Evolutionary conservation across 2,797 vertebrate species (phyloP).

Genomic region (Aulostomus chinensis): DNA sequence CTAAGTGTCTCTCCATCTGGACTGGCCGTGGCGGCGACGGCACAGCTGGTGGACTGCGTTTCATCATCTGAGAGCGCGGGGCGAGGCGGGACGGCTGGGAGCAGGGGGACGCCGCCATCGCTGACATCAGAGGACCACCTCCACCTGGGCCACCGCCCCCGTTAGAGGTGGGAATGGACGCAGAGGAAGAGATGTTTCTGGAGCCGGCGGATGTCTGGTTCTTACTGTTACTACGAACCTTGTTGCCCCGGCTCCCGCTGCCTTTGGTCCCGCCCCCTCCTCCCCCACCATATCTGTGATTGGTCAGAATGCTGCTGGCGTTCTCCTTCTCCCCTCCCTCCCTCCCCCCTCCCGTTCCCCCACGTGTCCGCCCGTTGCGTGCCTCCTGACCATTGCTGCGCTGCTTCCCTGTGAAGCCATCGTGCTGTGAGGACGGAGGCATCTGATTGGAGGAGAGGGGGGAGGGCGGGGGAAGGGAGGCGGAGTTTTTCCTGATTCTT

Average conservation of each 20-base stretch:
- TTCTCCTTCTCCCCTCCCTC: conserved; percentile 81
- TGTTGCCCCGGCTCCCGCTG: conserved; percentile 60
- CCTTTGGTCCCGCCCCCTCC: conserved; percentile 62
- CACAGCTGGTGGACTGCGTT: conserved; percentile 84
- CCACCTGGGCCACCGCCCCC: conserved; percentile 53
- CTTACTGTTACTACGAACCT: conserved; percentile 67
- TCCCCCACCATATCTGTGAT: conserved; percentile 71
- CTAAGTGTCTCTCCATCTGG: conserved; percentile 90
- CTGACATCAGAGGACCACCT: conserved; percentile 52
- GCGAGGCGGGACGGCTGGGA: conserved; percentile 75
- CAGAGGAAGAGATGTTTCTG: conserved; percentile 47
- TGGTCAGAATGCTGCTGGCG: conserved; percentile 56
- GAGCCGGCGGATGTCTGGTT: conserved; percentile 36
- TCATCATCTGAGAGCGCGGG: conserved; percentile 80
- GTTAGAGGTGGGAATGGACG: conserved; percentile 64
- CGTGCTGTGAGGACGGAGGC: conserved; percentile 60
- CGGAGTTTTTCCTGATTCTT: conserved; percentile 67
- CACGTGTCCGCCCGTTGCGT: conserved; percentile 79
- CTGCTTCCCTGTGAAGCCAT: conserved; percentile 66
- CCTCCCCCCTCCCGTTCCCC: conserved; percentile 41
- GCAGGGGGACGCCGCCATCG: conserved; percentile 68
- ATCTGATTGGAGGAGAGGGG: conserved; percentile 79
- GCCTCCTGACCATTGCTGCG: conserved; percentile 81
- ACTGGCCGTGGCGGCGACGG: conserved; percentile 86
- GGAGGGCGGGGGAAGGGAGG: conserved; percentile 62